phyloP scores from a whole-genome alignment of 2,888 invertebrate species.

The Pyrocoelia pectoralis region DNA sequence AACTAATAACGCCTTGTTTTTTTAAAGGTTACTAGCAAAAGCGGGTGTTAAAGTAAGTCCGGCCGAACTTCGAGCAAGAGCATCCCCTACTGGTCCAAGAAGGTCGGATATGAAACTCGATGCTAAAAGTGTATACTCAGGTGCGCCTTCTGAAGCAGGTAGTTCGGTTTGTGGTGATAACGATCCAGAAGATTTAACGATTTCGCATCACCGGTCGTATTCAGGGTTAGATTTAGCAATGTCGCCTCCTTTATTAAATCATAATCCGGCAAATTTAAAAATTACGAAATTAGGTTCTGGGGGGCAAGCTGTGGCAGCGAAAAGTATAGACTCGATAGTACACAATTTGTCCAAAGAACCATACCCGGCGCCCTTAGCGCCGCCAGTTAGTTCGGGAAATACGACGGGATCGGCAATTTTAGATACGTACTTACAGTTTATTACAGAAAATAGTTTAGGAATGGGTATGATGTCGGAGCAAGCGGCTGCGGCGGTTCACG shows the following conservation, averaged over 20 bases:
- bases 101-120: constrained; percentile 81
- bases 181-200: constrained; percentile 85
- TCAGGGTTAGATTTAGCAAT: constrained; percentile 54
- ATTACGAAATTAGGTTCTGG: constrained; percentile 61
- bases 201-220: constrained; percentile 65
- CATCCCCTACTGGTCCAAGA: constrained; percentile 85
- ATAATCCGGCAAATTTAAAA: constrained; percentile 51
- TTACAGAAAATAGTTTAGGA: constrained; percentile 82
- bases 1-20: background rate
- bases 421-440: constrained; percentile 88
- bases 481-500: constrained; percentile 76
- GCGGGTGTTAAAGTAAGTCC: constrained; percentile 88
- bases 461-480: constrained; percentile 73
- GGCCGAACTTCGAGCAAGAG: constrained; percentile 82
- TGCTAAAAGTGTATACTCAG: constrained; percentile 72
- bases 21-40: constrained; percentile 77
- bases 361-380: constrained; percentile 69
- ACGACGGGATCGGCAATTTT: constrained; percentile 80
- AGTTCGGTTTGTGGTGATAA: constrained; percentile 81
- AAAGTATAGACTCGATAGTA: constrained; percentile 68
- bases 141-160: constrained; percentile 73
- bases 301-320: constrained; percentile 69
- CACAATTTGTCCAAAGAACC: constrained; percentile 73
- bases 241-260: constrained; percentile 64
- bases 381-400: constrained; percentile 56